phyloP scores from a whole-genome alignment of 2,113 vertebrate genomes.

The Pedionomus torquatus region DNA sequence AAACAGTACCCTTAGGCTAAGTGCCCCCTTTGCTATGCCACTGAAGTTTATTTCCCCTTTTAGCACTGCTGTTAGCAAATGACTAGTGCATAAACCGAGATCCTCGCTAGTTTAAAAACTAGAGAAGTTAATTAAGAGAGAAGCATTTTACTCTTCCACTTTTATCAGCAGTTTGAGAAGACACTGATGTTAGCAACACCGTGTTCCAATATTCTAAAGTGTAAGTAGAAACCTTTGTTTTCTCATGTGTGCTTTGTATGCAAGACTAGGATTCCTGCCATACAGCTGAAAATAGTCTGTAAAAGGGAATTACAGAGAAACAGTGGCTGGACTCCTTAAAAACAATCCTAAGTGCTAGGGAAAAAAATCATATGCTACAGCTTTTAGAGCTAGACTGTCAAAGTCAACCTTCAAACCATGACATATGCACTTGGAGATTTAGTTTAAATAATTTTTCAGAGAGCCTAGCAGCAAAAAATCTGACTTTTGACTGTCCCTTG shows the following conservation, averaged over 20 bases:
- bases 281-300: background rate
- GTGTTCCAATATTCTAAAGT: background rate
- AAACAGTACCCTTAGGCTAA: background rate
- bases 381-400: background rate
- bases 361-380: background rate
- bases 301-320: background rate
- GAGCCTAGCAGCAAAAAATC: background rate
- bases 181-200: background rate
- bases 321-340: background rate
- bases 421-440: background rate
- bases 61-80: background rate
- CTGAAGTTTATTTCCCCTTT: background rate
- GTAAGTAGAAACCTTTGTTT: background rate
- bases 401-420: background rate
- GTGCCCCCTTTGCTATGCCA: background rate
- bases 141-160: background rate
- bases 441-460: background rate
- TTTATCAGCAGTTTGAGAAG: background rate
- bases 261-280: slow-evolving; percentile 67
- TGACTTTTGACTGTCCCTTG: background rate
- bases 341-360: background rate
- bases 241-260: slow-evolving; percentile 57
- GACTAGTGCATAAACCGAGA: background rate
- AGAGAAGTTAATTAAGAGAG: background rate
- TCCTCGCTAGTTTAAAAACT: background rate